Base-by-base conservation (phyloP, 2,888 invertebrate genomes). In the Chymomyza caudatula region DNA sequence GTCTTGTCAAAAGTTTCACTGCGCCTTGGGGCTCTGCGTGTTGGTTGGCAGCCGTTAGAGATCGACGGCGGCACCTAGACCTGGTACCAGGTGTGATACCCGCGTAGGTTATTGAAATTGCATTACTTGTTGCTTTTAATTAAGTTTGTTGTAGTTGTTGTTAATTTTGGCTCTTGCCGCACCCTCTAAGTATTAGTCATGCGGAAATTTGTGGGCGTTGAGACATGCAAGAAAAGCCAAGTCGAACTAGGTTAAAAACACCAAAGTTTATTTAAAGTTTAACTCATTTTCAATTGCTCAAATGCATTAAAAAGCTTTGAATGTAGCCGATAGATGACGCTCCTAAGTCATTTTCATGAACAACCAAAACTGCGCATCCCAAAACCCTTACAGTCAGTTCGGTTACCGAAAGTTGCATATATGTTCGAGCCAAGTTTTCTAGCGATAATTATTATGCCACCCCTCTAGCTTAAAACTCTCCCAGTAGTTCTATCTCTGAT, bases 1-100 rank as follows among this genome's bases (percentile, higher is more conserved):
- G 29, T 37, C 17, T 15, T 47, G 15, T 47, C 15, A 47, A 47
- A 49, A 69, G 60, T 69, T 69, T 69, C 70, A 37, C 17, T 23
- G 23, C 17, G 20, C 61, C 61, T 61, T 15, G 47, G 47, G 47
- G n/a, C 19, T 51, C 20, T 51, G 51, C 51, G 51, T 51, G 51
- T 17, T 17, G 11, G 37, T 11, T 37, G 60, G 68, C 65, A 68
- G 55, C 51, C 42, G 37, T 59, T 22, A 3, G n/a, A 15, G 44
- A 17, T 15, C 17, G 15, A 15, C 44, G 15, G 47, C 47, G 47
- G 47, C 53, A 23, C 47, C n/a, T 47, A 22, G 4, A 23, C 25
- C 60, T 23, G 43, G 5, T 44, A 43, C 42, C 20, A 20, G n/a
- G 19, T 51, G 51, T 20, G 20, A 51, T 37, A 11, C 29, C 29